Conservation (phyloP, 2,113 vertebrate species). For the Emydura subglobosa region DNA sequence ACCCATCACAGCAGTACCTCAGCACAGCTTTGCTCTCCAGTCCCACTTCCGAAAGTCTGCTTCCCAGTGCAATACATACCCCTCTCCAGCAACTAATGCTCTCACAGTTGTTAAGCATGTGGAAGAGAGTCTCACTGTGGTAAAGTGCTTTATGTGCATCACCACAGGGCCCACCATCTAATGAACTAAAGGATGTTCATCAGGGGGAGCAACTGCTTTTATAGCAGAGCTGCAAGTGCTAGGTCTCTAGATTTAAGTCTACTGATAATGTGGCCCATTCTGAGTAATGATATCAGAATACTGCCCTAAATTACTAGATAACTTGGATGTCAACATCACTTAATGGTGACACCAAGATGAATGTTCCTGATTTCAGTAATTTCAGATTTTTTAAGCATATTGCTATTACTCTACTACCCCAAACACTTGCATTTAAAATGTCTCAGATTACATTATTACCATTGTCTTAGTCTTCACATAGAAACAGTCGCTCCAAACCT, state of each 20-base stretch:
- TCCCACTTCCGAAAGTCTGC: neutral
- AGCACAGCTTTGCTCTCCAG: rapidly evolving
- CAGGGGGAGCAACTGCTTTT: neutral
- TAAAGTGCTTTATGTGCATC: rapidly evolving
- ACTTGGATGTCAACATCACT: neutral
- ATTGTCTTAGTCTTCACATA: neutral
- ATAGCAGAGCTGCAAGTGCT: neutral
- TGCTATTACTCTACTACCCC: neutral
- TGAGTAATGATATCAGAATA: neutral
- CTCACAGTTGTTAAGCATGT: rapidly evolving
- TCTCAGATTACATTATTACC: neutral
- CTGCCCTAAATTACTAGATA: neutral
- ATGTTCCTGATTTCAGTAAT: neutral
- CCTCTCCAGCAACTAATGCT: no score
- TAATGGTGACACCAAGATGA: neutral
- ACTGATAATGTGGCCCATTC: neutral
- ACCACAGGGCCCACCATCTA: neutral
- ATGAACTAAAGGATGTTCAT: neutral
- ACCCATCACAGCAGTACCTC: rapidly evolving
- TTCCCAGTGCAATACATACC: rapidly evolving
- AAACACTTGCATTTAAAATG: neutral
- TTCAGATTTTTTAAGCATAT: neutral
- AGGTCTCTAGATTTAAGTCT: neutral
- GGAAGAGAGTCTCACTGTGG: rapidly evolving
- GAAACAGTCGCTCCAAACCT: neutral